Conservation (phyloP, 2,113 vertebrate species). For the Sitta europaea region DNA sequence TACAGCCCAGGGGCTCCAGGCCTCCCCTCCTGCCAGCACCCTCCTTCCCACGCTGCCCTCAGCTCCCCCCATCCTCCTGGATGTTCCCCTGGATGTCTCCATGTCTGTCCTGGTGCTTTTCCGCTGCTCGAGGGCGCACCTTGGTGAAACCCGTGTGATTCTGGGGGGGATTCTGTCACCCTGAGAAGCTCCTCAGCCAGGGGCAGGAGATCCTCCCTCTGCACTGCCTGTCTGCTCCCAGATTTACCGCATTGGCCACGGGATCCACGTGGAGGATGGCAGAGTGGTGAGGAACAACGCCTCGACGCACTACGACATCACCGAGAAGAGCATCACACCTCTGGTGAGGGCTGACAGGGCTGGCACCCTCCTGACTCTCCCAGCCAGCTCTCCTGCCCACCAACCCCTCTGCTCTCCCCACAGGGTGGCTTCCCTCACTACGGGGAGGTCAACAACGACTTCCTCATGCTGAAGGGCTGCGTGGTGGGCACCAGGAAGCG, state of each 20-base stretch:
- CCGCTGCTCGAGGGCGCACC: background rate
- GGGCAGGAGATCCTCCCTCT: background rate
- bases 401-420: background rate
- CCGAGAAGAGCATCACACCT: slow-evolving; percentile 76
- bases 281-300: slow-evolving; percentile 78
- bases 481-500: slow-evolving; percentile 80
- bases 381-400: background rate
- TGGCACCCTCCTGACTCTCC: background rate
- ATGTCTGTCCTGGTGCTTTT: background rate
- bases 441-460: slow-evolving; percentile 80
- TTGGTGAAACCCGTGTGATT: accelerated
- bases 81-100: background rate
- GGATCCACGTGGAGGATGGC: slow-evolving; percentile 73
- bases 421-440: slow-evolving; percentile 83
- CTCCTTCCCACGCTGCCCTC: background rate
- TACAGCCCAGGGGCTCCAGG: background rate
- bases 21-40: background rate
- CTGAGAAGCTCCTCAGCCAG: background rate
- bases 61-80: background rate
- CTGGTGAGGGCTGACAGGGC: slow-evolving; percentile 59
- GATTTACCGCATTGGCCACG: slow-evolving; percentile 76
- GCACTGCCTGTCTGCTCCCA: background rate
- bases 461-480: slow-evolving; percentile 82
- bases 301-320: slow-evolving; percentile 73
- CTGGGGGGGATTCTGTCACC: background rate